Evolutionary conservation across 2,797 vertebrate genomes (phyloP), one percentile per base, ranked within the genome.

Genomic region (Erpetoichthys calabaricus): DNA sequence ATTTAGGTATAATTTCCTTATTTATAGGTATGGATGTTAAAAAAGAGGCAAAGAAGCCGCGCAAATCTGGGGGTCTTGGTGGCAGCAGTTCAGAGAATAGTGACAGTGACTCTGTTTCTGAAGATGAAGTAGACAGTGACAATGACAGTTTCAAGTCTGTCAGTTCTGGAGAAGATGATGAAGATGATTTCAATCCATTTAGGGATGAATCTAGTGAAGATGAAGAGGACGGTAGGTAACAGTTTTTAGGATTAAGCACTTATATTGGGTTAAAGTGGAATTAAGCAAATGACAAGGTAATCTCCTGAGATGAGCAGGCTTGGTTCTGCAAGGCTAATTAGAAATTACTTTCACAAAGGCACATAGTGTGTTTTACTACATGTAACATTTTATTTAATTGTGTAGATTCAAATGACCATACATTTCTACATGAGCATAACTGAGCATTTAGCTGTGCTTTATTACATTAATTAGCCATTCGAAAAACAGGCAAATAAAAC

Each of bases 141-240:
- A 91, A 93, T 1, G 90, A 94, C 80, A 98, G 95, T 76, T 94
- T 93, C 49, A 89, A 86, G 8, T 98, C 91, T 0, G 68, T 91
- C 74, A 98, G 95, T 70, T 98, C 96, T 3, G 94, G 87, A 5
- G 85, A 71, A 7, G 68, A 85, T 0, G 84, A 87, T 1, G 93
- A 87, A 6, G 87, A 99, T 0, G 96, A 99, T 56, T 99, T 98
- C 72, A 99, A 99, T 65, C 95, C 96, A 0, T 99, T 99, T 69
- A 84, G 92, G 77, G 96, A 98, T 7, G 93, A 98, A 64, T 98
- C 95, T 7, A 91, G 89, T 44, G 89, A 91, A 3, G 94, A 97
- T 47, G 90, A 88, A 0, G 93, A 98, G 65, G 93, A 97, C 8
- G 95, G 96, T 98, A 67, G 90, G 25, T 25, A 25, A 25, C 25